Conservation (phyloP, 2,797 vertebrate species). For the Uromys caudimaculatus region DNA sequence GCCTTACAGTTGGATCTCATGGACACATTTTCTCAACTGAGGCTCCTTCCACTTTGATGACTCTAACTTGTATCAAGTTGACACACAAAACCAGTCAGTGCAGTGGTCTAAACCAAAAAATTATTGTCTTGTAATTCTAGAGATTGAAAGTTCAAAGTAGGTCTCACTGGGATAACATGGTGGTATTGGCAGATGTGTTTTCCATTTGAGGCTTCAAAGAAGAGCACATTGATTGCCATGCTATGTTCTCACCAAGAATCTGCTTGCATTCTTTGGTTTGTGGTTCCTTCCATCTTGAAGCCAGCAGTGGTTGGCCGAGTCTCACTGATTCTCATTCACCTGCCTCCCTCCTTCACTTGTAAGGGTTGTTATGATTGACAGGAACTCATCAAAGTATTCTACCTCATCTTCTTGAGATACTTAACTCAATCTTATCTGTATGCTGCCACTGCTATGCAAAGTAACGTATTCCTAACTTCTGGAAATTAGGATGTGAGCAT, state of each 20-base stretch:
- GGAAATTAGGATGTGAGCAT: neutral
- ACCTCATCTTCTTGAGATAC: neutral
- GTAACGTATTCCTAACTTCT: neutral
- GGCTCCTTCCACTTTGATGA: no score
- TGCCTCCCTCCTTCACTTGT: neutral
- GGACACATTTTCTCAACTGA: no score
- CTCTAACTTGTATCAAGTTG: no score
- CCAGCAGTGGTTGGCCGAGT: neutral
- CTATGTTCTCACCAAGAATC: neutral
- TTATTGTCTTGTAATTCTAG: constrained; percentile 1
- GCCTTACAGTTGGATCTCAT: no score
- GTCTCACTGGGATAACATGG: neutral
- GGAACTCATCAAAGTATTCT: neutral
- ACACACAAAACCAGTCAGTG: no score
- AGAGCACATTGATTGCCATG: neutral
- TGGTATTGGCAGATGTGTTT: neutral
- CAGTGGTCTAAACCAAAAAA: neutral
- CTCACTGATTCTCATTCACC: neutral
- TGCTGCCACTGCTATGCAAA: neutral
- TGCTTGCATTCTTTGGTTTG: neutral
- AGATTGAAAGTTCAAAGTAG: neutral
- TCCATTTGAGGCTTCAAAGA: neutral
- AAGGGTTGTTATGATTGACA: neutral
- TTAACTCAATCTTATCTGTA: neutral
- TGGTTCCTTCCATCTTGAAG: constrained; percentile 13